Evolutionary conservation across 2,113 vertebrate species (phyloP), one percentile per base, ranked within the genome.

Genomic region (Atrichornis clamosus): DNA sequence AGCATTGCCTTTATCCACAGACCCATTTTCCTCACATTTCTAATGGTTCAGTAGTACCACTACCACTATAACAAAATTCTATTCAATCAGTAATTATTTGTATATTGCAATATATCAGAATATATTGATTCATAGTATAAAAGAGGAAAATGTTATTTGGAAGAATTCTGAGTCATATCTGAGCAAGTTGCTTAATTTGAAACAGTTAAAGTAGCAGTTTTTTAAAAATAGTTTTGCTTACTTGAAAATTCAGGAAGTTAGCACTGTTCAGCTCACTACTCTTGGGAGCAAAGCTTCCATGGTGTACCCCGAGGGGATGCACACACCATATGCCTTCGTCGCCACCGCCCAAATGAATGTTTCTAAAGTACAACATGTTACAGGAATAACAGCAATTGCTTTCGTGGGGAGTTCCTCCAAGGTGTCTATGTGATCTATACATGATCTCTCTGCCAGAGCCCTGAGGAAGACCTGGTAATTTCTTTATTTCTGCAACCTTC

Each of bases 251-350:
- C 27, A 64, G 27, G 50, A 88, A 55, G 24, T 62, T 86, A 79
- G 69, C 84, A 77, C n/a, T 20, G 12, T 47, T 73, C 33, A 41
- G 3, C n/a, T 79, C 8, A 35, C 11, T 82, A 15, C 5, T 10
- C 24, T 28, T 37, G 46, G 24, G 19, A 77, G 15, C 15, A 89
- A 52, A 80, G 6, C 8, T 65, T 84, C 37, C 1, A 0, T 15
- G 14, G 4, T 68, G 16, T 39, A 42, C 32, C 4, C 7, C 0
- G 0, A 74, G 19, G 32, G 78, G 39, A 16, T 2, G 11, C 8
- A 69, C 13, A 47, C 10, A 49, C 23, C 22, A 21, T 52, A 74
- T 70, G 2, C 13, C 12, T 7, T 28, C 0, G 2, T 74, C 78
- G 23, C 7, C 28, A 46, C 26, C 5, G 9, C 42, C 33, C 50